Percentiles rank a stretch among this genome's conserved stretches.
These are phyloP conservation scores for Sitophilus oryzae DNA, from an alignment of 1,140 invertebrate genomes.

Conservation along the genomic window DNA sequence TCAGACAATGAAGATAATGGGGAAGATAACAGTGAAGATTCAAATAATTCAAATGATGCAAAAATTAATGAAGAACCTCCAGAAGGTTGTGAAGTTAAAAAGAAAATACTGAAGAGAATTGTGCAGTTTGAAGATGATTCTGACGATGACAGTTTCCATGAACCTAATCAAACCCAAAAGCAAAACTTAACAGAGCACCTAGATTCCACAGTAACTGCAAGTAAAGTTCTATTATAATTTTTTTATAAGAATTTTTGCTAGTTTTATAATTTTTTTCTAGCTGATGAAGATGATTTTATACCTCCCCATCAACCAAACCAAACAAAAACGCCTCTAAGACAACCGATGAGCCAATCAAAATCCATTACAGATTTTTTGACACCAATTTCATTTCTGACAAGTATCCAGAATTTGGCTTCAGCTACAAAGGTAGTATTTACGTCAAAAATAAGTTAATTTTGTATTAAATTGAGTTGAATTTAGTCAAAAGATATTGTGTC, in stretches of 20 bases:
- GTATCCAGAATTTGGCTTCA: constrained; percentile 33
- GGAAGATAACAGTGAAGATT: constrained; percentile 34
- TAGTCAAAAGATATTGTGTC: too few relatives aligned
- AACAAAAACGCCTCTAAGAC: constrained; percentile 25
- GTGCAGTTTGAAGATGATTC: constrained; percentile 33
- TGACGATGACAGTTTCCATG: constrained; percentile 34
- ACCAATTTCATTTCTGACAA: constrained; percentile 34
- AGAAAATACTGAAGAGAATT: constrained; percentile 39
- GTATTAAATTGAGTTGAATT: too few relatives aligned
- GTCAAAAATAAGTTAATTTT: too few relatives aligned
- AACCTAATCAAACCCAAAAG: background rate
- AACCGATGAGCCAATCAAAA: constrained; percentile 21
- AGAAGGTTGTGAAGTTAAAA: constrained; percentile 23
- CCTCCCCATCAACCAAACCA: constrained; percentile 30
- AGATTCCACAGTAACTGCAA: constrained; percentile 18
- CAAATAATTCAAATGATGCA: constrained; percentile 38
- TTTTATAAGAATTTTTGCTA: background rate
- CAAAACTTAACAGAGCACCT: background rate
- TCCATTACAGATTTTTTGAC: constrained; percentile 38
- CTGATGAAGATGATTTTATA: constrained; percentile 32
- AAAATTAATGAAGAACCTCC: constrained; percentile 38
- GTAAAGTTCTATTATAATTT: background rate
- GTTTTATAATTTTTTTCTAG: constrained; percentile 13
- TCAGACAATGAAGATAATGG: constrained; percentile 35
- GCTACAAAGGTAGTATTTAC: constrained; percentile 27